Conservation (phyloP, 1,140 invertebrate species). For the Pygmarrhopalites habei region DNA sequence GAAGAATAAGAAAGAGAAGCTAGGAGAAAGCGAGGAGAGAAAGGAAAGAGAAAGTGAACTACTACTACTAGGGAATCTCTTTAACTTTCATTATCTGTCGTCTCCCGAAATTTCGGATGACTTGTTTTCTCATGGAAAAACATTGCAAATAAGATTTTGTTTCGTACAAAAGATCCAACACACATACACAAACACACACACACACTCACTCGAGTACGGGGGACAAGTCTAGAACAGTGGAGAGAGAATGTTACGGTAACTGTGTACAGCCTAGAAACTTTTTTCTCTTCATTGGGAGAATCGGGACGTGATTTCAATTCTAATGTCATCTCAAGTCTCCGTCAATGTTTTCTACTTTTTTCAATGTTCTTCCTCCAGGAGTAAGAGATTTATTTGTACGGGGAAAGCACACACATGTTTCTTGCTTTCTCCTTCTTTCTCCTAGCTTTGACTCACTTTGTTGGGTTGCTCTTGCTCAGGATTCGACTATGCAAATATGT, state of each 20-base stretch:
- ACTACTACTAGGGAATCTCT: too few species aligned
- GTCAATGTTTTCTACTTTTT: neutral
- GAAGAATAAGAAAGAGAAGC: too few species aligned
- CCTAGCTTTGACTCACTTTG: too few species aligned
- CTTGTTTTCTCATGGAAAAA: slow-evolving; percentile 27
- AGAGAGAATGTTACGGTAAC: neutral
- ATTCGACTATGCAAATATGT: too few species aligned
- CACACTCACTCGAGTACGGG: neutral
- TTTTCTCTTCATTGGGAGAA: slow-evolving; percentile 33
- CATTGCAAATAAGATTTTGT: slow-evolving; percentile 35
- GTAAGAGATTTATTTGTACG: too few species aligned
- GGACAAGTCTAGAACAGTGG: neutral
- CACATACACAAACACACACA: neutral
- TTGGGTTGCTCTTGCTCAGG: too few species aligned
- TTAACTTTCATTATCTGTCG: slow-evolving; percentile 34
- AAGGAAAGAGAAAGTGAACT: neutral
- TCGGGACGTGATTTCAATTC: slow-evolving; percentile 37
- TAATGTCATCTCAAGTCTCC: slow-evolving; percentile 14
- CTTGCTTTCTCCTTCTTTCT: neutral
- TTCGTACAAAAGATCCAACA: neutral
- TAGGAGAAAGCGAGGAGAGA: too few species aligned
- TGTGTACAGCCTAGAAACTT: neutral
- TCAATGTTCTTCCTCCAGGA: neutral
- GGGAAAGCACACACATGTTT: neutral
- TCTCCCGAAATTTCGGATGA: slow-evolving; percentile 27